Evolutionary conservation across 1,140 invertebrate species (phyloP).

Genomic region (Spodoptera litura): DNA sequence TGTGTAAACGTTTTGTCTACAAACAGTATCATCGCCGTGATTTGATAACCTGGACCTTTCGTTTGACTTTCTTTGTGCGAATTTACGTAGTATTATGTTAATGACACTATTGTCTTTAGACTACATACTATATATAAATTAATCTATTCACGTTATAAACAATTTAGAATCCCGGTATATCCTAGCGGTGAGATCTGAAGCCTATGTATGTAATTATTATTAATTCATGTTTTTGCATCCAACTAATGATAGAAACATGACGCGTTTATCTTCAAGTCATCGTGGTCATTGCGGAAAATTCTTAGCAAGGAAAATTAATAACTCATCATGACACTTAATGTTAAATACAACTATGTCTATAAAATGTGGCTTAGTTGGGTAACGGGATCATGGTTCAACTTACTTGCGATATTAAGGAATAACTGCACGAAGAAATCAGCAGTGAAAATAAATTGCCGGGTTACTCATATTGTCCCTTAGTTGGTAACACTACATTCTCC

Average conservation of each 20-base stretch:
- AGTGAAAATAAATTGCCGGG: constrained; percentile 11
- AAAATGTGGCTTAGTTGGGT: neutral
- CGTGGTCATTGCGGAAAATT: constrained; percentile 22
- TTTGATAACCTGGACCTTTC: constrained; percentile 10
- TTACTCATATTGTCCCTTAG: constrained; percentile 21
- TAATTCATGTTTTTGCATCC: constrained; percentile 5
- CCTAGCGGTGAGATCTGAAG: neutral
- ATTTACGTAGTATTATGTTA: no score
- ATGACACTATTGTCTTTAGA: no score
- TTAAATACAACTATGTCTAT: constrained; percentile 1
- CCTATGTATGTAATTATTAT: constrained; percentile 15
- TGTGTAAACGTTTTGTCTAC: constrained; percentile 28
- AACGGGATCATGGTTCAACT: neutral
- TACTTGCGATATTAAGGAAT: constrained; percentile 4
- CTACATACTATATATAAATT: no score
- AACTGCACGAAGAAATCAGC: neutral
- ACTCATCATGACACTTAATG: neutral
- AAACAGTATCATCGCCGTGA: constrained; percentile 5
- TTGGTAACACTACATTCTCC: constrained; percentile 12
- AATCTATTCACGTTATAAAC: neutral
- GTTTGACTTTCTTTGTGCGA: constrained; percentile 12
- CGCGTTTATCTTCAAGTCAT: constrained; percentile 20
- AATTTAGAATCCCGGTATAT: neutral
- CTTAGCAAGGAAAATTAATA: constrained; percentile 34
- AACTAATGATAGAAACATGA: constrained; percentile 25